A percentile compares a stretch with the other conserved stretches of the same genome.
Conservation (phyloP, 2,888 invertebrate genomes). For the Plutella xylostella region DNA sequence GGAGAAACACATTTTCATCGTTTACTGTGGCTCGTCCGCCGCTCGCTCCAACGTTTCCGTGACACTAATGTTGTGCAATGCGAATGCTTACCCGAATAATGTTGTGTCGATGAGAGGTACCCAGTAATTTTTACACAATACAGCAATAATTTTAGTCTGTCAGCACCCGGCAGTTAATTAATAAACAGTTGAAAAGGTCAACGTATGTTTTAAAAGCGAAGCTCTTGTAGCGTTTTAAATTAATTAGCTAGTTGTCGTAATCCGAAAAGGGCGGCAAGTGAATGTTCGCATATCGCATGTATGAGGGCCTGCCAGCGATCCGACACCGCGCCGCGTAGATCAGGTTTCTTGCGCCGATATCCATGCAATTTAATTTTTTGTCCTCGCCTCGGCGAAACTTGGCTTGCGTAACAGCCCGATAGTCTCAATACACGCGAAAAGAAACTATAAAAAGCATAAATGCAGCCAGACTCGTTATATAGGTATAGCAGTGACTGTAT, state of each 20-base stretch:
- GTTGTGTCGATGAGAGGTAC: too few species aligned
- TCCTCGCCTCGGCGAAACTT: neutral
- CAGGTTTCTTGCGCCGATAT: constrained; percentile 2
- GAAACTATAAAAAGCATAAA: neutral
- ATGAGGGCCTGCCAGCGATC: too few species aligned
- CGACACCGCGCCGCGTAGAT: neutral
- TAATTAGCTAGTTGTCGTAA: neutral
- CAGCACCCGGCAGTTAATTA: too few species aligned
- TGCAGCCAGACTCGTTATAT: neutral
- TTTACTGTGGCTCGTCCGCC: too few species aligned
- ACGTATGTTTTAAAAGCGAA: neutral
- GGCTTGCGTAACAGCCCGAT: neutral
- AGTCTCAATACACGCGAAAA: neutral
- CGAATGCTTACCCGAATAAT: too few species aligned
- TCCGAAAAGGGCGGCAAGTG: neutral
- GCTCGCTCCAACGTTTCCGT: too few species aligned
- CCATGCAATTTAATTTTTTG: constrained; percentile 1
- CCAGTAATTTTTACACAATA: too few species aligned
- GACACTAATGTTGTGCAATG: too few species aligned
- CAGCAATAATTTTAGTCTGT: too few species aligned
- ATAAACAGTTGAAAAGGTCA: too few species aligned
- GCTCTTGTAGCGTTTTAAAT: neutral
- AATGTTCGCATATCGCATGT: too few species aligned
- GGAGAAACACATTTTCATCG: constrained; percentile 53
- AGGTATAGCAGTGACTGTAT: neutral